phyloP scores from a whole-genome alignment of 2,113 vertebrate genomes.

The Bubo blakistoni region DNA sequence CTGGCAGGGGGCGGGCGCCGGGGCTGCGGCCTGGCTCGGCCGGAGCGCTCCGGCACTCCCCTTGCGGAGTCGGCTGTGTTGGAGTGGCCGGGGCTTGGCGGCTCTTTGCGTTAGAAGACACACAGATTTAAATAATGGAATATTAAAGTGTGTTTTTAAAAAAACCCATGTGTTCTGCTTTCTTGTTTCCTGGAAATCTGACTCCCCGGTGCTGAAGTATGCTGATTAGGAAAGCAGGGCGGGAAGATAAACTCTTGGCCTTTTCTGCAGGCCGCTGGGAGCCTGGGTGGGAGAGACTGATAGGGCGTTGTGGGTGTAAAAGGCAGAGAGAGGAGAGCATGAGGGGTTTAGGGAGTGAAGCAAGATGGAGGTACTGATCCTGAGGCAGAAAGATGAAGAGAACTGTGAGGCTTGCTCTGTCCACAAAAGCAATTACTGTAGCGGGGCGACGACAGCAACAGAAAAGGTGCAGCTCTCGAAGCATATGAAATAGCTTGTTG shows the following conservation, averaged over 20 bases:
- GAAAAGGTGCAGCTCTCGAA: background rate
- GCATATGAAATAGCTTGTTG: background rate
- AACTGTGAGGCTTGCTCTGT: background rate
- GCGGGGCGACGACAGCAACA: background rate
- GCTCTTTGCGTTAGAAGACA: background rate
- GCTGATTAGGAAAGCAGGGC: background rate
- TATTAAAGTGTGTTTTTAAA: background rate
- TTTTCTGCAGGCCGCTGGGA: background rate
- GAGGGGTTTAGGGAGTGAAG: background rate
- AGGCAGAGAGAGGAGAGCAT: no score
- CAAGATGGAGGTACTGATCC: background rate
- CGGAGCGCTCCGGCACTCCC: background rate
- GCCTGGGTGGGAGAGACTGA: background rate
- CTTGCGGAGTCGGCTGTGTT: background rate
- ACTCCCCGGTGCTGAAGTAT: background rate
- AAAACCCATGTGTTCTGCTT: background rate
- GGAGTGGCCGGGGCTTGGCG: background rate
- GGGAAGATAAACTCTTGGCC: background rate
- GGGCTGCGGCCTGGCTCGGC: background rate
- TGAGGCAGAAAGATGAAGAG: background rate
- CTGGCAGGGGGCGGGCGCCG: background rate
- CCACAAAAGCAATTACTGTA: rapidly evolving
- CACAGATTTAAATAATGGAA: background rate
- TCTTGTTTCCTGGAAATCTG: background rate
- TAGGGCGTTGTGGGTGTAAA: background rate